Percentiles rank a stretch among this genome's conserved stretches.
Evolutionary conservation across 2,113 vertebrate species (phyloP).

Genomic region (Chamaetylas fuelleborni): DNA sequence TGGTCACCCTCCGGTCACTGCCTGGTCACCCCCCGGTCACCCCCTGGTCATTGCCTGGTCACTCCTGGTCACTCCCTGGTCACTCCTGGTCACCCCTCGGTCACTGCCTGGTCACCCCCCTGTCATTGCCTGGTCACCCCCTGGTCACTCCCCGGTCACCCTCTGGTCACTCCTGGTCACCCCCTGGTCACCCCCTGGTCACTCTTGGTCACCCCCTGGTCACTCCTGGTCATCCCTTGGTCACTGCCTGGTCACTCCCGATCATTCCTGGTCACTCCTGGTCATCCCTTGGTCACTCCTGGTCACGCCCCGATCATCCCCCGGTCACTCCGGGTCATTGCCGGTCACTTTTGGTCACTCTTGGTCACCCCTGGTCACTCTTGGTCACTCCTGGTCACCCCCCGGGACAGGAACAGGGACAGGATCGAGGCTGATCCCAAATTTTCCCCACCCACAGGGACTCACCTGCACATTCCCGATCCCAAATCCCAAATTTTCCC

Average conservation of each 20-base stretch:
- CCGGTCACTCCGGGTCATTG: background rate
- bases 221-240: background rate
- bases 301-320: background rate
- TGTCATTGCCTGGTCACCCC: background rate
- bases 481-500: background rate
- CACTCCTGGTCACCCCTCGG: slow-evolving; percentile 75
- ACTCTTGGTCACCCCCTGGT: background rate
- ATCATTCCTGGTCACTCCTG: too few species aligned
- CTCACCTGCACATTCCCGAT: too few species aligned
- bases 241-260: too few species aligned
- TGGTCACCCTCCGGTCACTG: slow-evolving; percentile 72
- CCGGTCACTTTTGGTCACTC: background rate
- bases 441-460: background rate
- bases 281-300: too few species aligned
- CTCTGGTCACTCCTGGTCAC: too few species aligned
- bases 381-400: too few species aligned
- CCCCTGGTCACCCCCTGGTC: slow-evolving; percentile 67
- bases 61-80: too few species aligned
- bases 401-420: background rate
- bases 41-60: too few species aligned
- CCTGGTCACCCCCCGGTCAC: too few species aligned
- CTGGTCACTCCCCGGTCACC: background rate
- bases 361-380: background rate
- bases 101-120: slow-evolving; percentile 10
- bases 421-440: rapidly evolving